Conservation (phyloP, 2,113 vertebrate genomes). For the Onychostoma macrolepis region DNA sequence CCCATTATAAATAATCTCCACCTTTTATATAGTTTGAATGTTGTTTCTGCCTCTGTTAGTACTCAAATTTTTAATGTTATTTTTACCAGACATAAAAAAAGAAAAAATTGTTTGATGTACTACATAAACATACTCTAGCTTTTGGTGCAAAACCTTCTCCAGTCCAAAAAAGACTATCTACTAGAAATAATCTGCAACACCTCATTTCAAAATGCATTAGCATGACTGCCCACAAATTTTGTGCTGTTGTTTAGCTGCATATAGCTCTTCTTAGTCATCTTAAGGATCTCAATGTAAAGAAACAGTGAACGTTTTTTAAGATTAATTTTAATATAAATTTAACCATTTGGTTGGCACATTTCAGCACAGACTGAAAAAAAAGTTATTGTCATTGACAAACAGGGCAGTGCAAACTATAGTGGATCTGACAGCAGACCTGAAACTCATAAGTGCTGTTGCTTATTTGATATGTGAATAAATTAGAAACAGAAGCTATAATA, state of each 20-base stretch:
- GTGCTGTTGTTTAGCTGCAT: neutral
- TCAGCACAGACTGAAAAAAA: neutral
- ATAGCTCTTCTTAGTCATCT: neutral
- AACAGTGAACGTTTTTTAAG: neutral
- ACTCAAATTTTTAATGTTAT: neutral
- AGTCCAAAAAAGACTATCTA: neutral
- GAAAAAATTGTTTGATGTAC: neutral
- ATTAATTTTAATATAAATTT: too few species aligned
- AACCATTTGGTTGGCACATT: neutral
- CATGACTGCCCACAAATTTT: too few species aligned
- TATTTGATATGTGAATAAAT: neutral
- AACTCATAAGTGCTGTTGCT: neutral
- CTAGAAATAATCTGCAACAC: neutral
- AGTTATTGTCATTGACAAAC: neutral
- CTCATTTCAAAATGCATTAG: neutral
- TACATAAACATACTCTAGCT: neutral
- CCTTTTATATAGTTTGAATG: too few species aligned
- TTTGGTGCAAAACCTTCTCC: neutral
- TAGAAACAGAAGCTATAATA: neutral
- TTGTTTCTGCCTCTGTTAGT: too few species aligned
- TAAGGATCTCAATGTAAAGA: neutral
- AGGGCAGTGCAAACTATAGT: neutral
- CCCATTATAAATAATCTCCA: too few species aligned
- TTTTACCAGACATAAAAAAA: neutral
- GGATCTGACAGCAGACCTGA: neutral